Conservation (phyloP, 2,113 vertebrate species). For the Trinectes maculatus region DNA sequence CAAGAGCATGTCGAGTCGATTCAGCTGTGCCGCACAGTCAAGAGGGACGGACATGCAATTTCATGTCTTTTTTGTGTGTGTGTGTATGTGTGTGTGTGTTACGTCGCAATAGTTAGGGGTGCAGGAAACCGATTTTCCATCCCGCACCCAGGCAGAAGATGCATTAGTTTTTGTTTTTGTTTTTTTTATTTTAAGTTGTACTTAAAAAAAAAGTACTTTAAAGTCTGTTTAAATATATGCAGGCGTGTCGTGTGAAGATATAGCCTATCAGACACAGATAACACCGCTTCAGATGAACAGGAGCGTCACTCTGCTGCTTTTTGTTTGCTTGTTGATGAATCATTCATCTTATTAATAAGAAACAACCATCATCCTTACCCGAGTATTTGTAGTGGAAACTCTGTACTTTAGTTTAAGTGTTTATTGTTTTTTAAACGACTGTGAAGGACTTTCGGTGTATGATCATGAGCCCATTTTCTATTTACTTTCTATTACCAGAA, state of each 20-base stretch:
- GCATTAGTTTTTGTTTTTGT: constrained; percentile 19
- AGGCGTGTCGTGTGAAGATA: not conserved
- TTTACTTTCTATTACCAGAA: constrained; percentile 8
- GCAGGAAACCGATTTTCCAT: constrained; percentile 58
- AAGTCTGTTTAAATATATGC: constrained; percentile 14
- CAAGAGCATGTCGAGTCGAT: constrained; percentile 69
- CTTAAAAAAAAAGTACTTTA: constrained; percentile 15
- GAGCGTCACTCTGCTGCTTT: not conserved
- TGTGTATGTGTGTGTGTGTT: no score
- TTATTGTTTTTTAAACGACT: constrained; percentile 20
- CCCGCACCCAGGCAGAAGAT: constrained; percentile 16
- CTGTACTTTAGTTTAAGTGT: not conserved
- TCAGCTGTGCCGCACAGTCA: constrained; percentile 57
- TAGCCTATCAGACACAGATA: not conserved
- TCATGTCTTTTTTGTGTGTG: constrained; percentile 14
- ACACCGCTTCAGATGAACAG: constrained; percentile 4
- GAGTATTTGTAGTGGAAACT: constrained; percentile 18
- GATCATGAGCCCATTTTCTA: no score
- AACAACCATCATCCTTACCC: not conserved
- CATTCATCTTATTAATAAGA: constrained; percentile 11
- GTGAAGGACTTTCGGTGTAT: not conserved
- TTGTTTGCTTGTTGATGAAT: constrained; percentile 7
- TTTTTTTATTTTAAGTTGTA: not conserved
- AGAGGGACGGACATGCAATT: constrained; percentile 56
- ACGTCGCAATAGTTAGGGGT: constrained; percentile 32